Evolutionary conservation across 2,113 vertebrate genomes (phyloP), one percentile per base, ranked within the genome.

Genomic region (Euleptes europaea): DNA sequence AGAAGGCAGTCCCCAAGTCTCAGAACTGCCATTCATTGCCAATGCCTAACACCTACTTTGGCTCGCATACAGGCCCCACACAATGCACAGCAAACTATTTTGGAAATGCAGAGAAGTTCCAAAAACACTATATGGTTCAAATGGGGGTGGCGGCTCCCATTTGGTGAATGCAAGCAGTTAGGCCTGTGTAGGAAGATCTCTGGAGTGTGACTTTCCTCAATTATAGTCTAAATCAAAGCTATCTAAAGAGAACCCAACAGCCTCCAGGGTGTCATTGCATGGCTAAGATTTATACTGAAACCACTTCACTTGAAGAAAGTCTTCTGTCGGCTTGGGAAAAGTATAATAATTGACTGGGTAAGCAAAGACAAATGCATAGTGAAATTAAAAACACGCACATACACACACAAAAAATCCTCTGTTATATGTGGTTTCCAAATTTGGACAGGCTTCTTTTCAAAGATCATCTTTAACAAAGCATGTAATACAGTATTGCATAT

Each of bases 381-480:
- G 19, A 23, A 42, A 42, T 72, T 73, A 14, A n/a, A 49, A 26
- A 73, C 47, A 49, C 47, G n/a, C 7, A 51, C 49, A 51, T 51
- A 13, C 49, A 51, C 49, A 54, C 51, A 74, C 13, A 31, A 31
- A 28, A 6, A 47, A 74, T n/a, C 14, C 7, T 15, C 23, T 72
- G 40, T 10, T 72, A 44, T 13, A 12, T 40, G 38, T 19, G 26
- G 38, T 44, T 72, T 28, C 12, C 23, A 72, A 72, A 74, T 5
- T 72, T 40, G 70, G 17, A 28, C 66, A 40, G 26, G 14, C 26
- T 78, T 79, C 70, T 84, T 9, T 57, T 84, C 57, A 60, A 49
- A 42, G 40, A 80, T 65, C 44, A 74, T 76, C 84, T 72, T 57
- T 83, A 76, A 78, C 74, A 79, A 86, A 86, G 84, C 82, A 14